Evolutionary conservation across 2,113 vertebrate genomes (phyloP).

Genomic region (Larimichthys polyactis): DNA sequence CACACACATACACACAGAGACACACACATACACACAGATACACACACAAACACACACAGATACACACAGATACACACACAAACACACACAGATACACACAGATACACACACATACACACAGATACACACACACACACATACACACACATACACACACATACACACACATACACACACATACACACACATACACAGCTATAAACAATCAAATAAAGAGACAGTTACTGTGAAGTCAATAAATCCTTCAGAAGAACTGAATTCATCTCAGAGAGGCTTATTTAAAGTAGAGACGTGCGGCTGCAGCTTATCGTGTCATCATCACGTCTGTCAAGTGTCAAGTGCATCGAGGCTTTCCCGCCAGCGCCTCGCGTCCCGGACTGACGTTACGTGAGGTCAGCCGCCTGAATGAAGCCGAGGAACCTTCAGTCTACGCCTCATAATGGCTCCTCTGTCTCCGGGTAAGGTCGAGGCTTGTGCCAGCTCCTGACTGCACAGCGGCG

Average conservation of each 20-base stretch:
- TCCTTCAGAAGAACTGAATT: not conserved
- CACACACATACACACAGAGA: no score
- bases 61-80: not conserved
- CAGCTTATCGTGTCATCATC: not conserved
- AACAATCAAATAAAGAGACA: not conserved
- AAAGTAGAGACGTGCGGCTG: not conserved
- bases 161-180: no score
- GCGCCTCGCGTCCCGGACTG: not conserved
- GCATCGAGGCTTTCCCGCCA: slow-evolving; percentile 5
- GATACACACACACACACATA: not conserved
- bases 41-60: no score
- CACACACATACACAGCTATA: no score
- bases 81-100: not conserved
- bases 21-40: no score
- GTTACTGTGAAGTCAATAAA: not conserved
- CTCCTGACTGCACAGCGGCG: not conserved
- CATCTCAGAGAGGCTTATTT: not conserved
- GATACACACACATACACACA: not conserved
- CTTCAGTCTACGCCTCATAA: not conserved
- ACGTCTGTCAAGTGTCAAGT: slow-evolving; percentile 6
- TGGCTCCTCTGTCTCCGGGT: not conserved
- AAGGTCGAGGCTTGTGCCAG: not conserved
- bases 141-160: no score
- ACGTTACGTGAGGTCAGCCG: not conserved
- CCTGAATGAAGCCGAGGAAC: not conserved